A percentile compares a stretch with the other conserved stretches of the same genome.
Conservation (phyloP, 2,113 vertebrate species). For the Glaucidium brasilianum region DNA sequence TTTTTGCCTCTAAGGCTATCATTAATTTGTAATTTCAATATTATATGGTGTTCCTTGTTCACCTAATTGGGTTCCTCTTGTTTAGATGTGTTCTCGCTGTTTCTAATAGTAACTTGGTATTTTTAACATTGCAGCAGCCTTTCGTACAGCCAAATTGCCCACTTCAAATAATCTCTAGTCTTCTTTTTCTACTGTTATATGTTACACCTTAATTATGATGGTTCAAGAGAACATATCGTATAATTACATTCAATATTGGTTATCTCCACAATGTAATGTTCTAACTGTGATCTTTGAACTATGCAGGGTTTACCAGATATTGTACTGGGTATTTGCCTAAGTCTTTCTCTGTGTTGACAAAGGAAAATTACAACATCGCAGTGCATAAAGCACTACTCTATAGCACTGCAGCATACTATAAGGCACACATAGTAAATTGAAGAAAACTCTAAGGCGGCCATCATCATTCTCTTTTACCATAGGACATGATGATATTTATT, state of each 20-base stretch:
- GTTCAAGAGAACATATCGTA: background rate
- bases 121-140: background rate
- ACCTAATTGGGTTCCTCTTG: background rate
- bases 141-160: background rate
- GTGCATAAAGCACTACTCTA: background rate
- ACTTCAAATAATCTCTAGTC: background rate
- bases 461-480: background rate
- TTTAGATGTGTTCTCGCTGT: background rate
- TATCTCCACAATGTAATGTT: background rate
- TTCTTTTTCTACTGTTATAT: background rate
- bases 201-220: background rate
- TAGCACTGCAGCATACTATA: background rate
- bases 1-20: background rate
- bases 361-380: background rate
- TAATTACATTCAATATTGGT: background rate
- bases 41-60: background rate
- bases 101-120: background rate
- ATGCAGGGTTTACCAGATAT: background rate
- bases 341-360: background rate
- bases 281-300: background rate
- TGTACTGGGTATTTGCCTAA: background rate
- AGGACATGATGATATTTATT: background rate
- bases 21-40: background rate
- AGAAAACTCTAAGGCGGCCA: background rate
- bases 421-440: background rate